A percentile compares a stretch with the other conserved stretches of the same genome.
These are phyloP conservation scores for Eupelmus urozonus DNA, from an alignment of 2,888 invertebrate species.

Conservation along the genomic window DNA sequence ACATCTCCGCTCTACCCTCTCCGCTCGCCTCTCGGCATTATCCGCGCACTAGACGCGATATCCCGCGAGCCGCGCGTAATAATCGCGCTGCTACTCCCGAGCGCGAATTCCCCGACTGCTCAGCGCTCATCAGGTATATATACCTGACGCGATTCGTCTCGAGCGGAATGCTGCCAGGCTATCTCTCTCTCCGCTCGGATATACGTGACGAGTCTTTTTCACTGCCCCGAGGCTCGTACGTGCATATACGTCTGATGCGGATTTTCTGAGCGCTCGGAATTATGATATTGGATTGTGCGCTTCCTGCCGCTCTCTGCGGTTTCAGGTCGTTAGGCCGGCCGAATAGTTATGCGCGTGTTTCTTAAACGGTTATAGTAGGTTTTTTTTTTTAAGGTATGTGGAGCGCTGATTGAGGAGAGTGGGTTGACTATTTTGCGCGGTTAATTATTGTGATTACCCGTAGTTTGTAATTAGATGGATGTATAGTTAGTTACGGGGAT, in stretches of 20 bases:
- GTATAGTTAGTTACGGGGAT: constrained; percentile 18
- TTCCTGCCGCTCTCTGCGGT: constrained; percentile 29
- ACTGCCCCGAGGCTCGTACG: too few species aligned
- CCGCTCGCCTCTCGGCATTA: too few species aligned
- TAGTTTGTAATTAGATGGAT: constrained; percentile 32
- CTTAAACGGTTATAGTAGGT: constrained; percentile 21
- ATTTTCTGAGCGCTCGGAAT: constrained; percentile 20
- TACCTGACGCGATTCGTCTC: too few species aligned
- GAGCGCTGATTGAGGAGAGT: constrained; percentile 22
- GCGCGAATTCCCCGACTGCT: too few species aligned
- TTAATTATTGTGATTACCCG: constrained; percentile 27
- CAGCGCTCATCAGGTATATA: too few species aligned
- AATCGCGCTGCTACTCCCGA: too few species aligned
- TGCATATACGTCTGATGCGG: too few species aligned
- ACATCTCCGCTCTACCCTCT: too few species aligned
- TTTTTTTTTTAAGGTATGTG: constrained; percentile 1
- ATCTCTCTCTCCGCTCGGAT: background rate
- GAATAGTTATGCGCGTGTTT: constrained; percentile 23
- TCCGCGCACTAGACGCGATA: too few species aligned
- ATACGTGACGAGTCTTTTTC: too few species aligned
- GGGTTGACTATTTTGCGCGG: background rate
- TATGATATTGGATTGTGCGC: constrained; percentile 46
- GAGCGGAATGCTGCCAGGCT: background rate
- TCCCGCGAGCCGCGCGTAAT: too few species aligned
- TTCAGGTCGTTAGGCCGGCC: too few species aligned